Base-by-base conservation (phyloP, 2,888 invertebrate genomes). In the Phragmatobia fuliginosa region DNA sequence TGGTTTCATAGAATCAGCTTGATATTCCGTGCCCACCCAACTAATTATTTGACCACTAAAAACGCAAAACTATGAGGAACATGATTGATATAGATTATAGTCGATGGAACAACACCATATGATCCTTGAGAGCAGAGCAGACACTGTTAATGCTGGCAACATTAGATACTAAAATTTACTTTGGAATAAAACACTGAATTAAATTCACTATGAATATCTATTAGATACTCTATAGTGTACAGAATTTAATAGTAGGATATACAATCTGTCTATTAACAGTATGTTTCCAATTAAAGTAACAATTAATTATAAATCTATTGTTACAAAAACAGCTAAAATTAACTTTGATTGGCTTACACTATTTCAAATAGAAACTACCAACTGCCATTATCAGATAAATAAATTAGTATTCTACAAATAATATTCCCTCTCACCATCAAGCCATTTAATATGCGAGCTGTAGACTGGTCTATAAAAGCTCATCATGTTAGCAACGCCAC, bases 391-490 rank as follows among this genome's bases (percentile, higher is more conserved):
- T 25, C 25, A 32, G 10, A 33, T 52, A 16, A 56, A 61, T 58
- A 58, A 70, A 28, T 45, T 65, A 60, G 49, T 33, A 64, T 41
- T 65, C 70, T 68, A 64, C 67, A 73, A 79, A 68, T 72, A 78
- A 66, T 62, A 66, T 58, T 52, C 62, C 28, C 58, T 66, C 56
- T 10, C 73, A 67, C 61, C 60, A 62, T 62, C 38, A 67, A 69
- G 68, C 67, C 67, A 76, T 74, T 74, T 68, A 72, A 71, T 68
- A 63, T 68, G 41, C 58, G 28, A 62, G 25, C 70, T 67, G 73
- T 75, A 78, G 82, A 77, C 75, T 72, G 70, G 82, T 79, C 71
- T 80, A 75, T 82, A 78, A 76, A 82, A 78, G 78, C 75, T 75
- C 71, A 70, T 71, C 65, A 69, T 64, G 62, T 71, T 41, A 72